A percentile compares a stretch with the other conserved stretches of the same genome.
Evolutionary conservation across 1,140 invertebrate genomes (phyloP).

Genomic region (Lepidurus couesii): DNA sequence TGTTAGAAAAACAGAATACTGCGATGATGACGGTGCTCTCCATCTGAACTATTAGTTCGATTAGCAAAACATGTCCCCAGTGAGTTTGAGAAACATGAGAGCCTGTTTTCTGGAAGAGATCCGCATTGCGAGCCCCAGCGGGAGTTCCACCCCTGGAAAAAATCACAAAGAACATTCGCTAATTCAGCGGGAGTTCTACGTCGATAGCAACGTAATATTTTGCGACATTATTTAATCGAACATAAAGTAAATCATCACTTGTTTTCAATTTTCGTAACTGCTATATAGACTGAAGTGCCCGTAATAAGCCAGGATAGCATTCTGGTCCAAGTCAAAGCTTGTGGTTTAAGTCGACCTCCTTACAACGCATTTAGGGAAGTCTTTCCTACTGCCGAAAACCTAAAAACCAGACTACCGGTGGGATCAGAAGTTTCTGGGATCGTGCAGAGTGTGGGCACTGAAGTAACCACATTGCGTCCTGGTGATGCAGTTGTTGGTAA

Average conservation of each 20-base stretch:
- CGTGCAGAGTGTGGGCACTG: constrained; percentile 44
- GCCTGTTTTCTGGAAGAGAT: constrained; percentile 33
- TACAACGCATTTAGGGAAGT: constrained; percentile 41
- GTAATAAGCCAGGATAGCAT: constrained; percentile 44
- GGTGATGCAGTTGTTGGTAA: constrained; percentile 50
- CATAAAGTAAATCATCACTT: background rate
- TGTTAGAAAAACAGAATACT: background rate
- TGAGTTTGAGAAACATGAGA: constrained; percentile 33
- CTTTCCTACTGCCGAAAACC: constrained; percentile 40
- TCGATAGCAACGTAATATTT: constrained; percentile 30
- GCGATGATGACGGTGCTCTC: background rate
- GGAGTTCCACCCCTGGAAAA: constrained; percentile 25
- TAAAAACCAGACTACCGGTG: constrained; percentile 40
- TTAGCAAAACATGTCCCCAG: constrained; percentile 30
- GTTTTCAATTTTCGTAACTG: constrained; percentile 40
- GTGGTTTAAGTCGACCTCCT: constrained; percentile 44
- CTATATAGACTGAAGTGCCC: constrained; percentile 44
- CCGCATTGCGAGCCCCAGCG: constrained; percentile 24
- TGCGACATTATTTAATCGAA: background rate
- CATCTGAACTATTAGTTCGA: background rate
- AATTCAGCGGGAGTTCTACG: constrained; percentile 33
- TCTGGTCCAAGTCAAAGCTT: constrained; percentile 48
- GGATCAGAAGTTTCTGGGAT: constrained; percentile 48
- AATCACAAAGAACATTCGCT: constrained; percentile 28
- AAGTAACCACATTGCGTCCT: constrained; percentile 44